Evolutionary conservation across 2,888 invertebrate genomes (phyloP).

Genomic region (Eupithecia subumbrata): DNA sequence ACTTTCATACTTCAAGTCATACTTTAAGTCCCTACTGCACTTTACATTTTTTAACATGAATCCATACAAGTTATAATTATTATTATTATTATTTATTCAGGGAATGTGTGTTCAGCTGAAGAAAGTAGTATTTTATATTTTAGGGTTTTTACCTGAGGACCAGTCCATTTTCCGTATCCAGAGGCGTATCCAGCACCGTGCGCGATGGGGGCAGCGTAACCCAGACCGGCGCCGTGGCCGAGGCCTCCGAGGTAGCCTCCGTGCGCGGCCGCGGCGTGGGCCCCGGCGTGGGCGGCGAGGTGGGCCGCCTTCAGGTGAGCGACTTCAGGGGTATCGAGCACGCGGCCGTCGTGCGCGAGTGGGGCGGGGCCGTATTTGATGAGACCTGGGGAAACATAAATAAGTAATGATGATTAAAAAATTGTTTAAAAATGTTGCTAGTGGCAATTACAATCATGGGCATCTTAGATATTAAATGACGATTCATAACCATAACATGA

Average conservation of each 20-base stretch:
- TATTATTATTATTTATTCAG: too few relatives aligned
- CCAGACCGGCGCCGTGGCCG: constrained; percentile 45
- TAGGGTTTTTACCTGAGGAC: constrained; percentile 62
- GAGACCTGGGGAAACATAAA: constrained; percentile 61
- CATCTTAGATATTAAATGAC: too few relatives aligned
- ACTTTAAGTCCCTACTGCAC: too few relatives aligned
- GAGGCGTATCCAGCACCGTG: constrained; percentile 62
- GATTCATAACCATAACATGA: too few relatives aligned
- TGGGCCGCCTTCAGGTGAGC: constrained; percentile 84
- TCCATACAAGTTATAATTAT: too few relatives aligned
- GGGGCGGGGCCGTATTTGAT: constrained; percentile 81
- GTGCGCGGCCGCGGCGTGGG: constrained; percentile 63
- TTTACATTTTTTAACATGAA: too few relatives aligned
- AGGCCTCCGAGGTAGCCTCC: constrained; percentile 54
- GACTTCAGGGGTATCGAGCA: constrained; percentile 82
- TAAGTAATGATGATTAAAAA: too few relatives aligned
- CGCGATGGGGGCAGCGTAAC: constrained; percentile 54
- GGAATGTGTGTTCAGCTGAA: too few relatives aligned
- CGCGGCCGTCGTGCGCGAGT: constrained; percentile 79
- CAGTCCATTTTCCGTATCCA: constrained; percentile 79
- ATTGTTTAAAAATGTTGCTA: too few relatives aligned
- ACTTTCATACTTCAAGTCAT: too few relatives aligned
- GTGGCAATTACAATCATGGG: too few relatives aligned
- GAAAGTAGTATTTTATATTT: background rate
- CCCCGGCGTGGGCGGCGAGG: constrained; percentile 76